Percentiles rank a stretch among this genome's conserved stretches.
Evolutionary conservation across 2,888 invertebrate genomes (phyloP).

Genomic region (Ligdia adustata): DNA sequence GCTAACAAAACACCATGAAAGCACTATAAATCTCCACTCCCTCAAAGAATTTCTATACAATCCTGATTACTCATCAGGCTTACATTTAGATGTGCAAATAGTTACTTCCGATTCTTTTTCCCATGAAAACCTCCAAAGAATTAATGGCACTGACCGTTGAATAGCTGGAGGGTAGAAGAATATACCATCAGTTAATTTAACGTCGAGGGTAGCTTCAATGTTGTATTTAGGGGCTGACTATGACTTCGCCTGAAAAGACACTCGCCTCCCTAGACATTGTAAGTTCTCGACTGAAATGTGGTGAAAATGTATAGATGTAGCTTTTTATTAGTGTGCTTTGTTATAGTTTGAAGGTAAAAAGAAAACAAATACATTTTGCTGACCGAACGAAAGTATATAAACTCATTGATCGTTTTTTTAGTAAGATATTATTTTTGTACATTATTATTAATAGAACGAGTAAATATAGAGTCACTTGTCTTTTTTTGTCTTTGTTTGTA

Average conservation of each 20-base stretch:
- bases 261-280: constrained; percentile 26
- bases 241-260: constrained; percentile 35
- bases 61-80: constrained; percentile 52
- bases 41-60: constrained; percentile 40
- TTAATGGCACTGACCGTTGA: constrained; percentile 56
- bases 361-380: too few species aligned
- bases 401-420: too few species aligned
- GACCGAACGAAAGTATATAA: too few species aligned
- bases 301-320: too few species aligned
- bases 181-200: constrained; percentile 43
- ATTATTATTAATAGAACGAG: too few species aligned
- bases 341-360: too few species aligned
- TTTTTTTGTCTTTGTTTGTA: too few species aligned
- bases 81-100: constrained; percentile 58
- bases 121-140: constrained; percentile 49
- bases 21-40: constrained; percentile 33
- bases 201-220: constrained; percentile 34
- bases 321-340: too few species aligned
- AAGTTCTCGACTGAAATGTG: too few species aligned
- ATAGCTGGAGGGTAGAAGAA: constrained; percentile 35
- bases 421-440: too few species aligned
- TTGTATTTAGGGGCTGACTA: constrained; percentile 36
- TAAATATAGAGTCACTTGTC: too few species aligned
- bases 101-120: constrained; percentile 56
- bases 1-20: constrained; percentile 18